Percentiles rank a stretch among this genome's conserved stretches.
Conservation (phyloP, 2,797 vertebrate genomes). For the Urosaurus nigricauda region DNA sequence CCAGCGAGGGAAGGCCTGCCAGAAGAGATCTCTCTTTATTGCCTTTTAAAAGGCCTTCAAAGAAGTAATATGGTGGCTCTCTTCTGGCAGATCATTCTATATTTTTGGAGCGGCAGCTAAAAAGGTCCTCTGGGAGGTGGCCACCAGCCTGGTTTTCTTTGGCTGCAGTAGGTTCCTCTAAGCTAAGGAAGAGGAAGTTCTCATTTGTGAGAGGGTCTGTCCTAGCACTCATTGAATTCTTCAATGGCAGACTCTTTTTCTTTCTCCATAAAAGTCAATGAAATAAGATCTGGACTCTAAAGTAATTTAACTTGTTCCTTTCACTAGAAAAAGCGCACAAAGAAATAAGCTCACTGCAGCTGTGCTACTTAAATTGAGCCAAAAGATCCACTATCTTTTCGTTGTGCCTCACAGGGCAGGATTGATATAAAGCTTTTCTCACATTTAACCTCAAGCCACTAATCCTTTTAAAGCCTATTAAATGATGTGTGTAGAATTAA, state of each 20-base stretch:
- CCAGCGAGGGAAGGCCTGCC: too few species aligned
- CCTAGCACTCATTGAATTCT: not conserved
- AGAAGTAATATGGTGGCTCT: too few species aligned
- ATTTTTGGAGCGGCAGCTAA: too few species aligned
- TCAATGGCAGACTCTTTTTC: not conserved
- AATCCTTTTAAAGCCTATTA: constrained; percentile 20
- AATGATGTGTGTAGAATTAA: constrained; percentile 14
- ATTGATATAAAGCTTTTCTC: constrained; percentile 8
- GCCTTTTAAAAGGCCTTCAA: too few species aligned
- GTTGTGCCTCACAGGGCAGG: not conserved
- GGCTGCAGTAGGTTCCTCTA: too few species aligned
- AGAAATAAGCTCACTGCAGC: not conserved
- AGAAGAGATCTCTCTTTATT: too few species aligned
- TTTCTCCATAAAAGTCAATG: not conserved
- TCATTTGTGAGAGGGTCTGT: not conserved
- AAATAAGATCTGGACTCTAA: not conserved
- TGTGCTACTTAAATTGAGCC: not conserved
- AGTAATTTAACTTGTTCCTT: not conserved
- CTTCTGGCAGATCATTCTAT: too few species aligned
- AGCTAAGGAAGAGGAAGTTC: too few species aligned
- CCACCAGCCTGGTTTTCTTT: too few species aligned
- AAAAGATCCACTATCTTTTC: not conserved
- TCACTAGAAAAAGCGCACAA: not conserved
- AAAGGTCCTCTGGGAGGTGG: too few species aligned
- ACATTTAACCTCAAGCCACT: constrained; percentile 20